These are phyloP conservation scores for Tanytarsus gracilentus DNA, from an alignment of 2,888 invertebrate species.

Conservation along the genomic window DNA sequence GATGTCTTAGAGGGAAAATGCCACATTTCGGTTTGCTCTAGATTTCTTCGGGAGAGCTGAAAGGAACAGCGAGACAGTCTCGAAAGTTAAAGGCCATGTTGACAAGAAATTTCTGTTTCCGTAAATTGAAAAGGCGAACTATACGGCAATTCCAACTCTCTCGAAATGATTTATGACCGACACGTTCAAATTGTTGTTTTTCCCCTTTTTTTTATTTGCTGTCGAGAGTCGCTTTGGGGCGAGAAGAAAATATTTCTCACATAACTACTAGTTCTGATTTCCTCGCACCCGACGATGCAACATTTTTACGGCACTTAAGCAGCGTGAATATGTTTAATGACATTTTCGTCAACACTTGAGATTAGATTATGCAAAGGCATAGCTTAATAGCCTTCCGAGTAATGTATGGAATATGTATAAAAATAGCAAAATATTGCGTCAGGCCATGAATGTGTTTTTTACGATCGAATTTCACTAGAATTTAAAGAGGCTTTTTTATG, in stretches of 20 bases:
- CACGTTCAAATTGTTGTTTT: conserved; percentile 22
- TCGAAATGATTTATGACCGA: conserved; percentile 25
- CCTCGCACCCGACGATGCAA: conserved; percentile 11
- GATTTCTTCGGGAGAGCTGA: too few relatives aligned
- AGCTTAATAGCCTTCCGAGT: neutral
- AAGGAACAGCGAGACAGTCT: neutral
- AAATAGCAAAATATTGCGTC: too few relatives aligned
- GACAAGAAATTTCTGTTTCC: neutral
- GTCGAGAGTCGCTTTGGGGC: neutral
- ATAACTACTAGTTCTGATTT: neutral
- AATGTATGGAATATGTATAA: too few relatives aligned
- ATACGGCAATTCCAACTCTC: neutral
- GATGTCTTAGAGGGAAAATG: too few relatives aligned
- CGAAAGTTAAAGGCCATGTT: conserved; percentile 7
- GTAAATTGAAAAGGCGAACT: conserved; percentile 14
- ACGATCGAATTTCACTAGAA: too few relatives aligned
- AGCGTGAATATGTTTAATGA: conserved; percentile 29
- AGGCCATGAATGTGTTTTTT: too few relatives aligned
- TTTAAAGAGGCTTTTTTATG: too few relatives aligned
- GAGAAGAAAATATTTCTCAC: conserved; percentile 1
- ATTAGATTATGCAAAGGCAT: conserved; percentile 24
- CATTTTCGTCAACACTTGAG: conserved; percentile 27
- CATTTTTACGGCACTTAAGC: conserved; percentile 15
- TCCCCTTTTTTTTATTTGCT: neutral
- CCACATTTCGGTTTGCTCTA: too few relatives aligned